These are phyloP conservation scores for Rhineura floridana DNA, from an alignment of 2,113 vertebrate species.

Conservation along the genomic window DNA sequence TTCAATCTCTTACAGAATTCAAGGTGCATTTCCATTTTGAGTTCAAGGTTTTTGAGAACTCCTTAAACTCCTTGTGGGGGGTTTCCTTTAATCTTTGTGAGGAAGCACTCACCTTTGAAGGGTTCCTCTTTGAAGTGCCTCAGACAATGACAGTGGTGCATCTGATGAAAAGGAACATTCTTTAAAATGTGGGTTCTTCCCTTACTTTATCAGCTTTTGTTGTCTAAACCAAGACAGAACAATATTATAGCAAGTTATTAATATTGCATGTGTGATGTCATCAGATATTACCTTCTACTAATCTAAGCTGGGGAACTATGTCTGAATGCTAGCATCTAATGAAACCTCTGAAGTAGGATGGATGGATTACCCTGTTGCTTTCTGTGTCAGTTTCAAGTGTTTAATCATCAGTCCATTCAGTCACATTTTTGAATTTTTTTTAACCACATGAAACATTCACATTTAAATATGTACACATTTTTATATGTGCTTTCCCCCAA, in stretches of 20 bases:
- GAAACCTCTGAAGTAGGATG: background rate
- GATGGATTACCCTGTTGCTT: background rate
- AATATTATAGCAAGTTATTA: background rate
- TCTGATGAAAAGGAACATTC: constrained; percentile 20
- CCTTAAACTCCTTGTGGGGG: background rate
- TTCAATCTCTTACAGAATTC: background rate
- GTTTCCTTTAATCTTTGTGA: constrained; percentile 26
- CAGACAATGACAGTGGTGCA: background rate
- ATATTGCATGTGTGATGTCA: background rate
- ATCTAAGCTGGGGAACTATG: background rate
- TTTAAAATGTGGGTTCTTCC: background rate
- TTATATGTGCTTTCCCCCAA: background rate
- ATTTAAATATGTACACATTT: background rate
- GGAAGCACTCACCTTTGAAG: background rate
- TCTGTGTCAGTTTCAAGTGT: background rate
- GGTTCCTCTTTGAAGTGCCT: constrained; percentile 20
- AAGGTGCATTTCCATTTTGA: constrained; percentile 16
- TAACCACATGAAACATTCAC: background rate
- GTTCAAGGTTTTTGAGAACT: constrained; percentile 4
- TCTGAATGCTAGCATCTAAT: background rate
- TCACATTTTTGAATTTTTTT: background rate
- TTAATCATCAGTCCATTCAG: background rate
- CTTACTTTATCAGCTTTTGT: background rate
- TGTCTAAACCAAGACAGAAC: background rate
- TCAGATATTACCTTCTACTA: background rate